A percentile compares a stretch with the other conserved stretches of the same genome.
Conservation (phyloP, 2,888 invertebrate species). For the Tricholauxania praeusta region DNA sequence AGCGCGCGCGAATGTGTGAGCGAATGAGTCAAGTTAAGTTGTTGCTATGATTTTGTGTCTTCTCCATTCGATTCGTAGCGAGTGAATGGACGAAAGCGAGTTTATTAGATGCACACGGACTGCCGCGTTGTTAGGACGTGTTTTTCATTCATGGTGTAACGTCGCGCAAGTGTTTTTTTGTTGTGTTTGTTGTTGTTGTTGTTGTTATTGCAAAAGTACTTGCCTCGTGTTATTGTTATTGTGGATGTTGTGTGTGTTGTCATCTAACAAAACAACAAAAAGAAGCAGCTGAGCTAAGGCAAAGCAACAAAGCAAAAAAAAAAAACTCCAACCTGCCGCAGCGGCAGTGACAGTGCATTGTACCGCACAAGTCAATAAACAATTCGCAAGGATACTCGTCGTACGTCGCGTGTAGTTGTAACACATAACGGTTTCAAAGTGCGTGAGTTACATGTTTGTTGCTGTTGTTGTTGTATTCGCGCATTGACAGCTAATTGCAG, state of each 20-base stretch:
- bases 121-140: slow-evolving; percentile 68
- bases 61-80: slow-evolving; percentile 44
- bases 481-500: slow-evolving; percentile 42
- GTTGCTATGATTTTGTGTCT: slow-evolving; percentile 1
- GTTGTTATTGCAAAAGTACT: slow-evolving; percentile 26
- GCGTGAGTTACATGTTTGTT: slow-evolving; percentile 35
- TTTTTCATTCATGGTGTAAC: slow-evolving; percentile 46
- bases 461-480: slow-evolving; percentile 27
- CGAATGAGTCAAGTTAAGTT: slow-evolving; percentile 35
- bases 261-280: slow-evolving; percentile 10
- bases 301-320: background rate
- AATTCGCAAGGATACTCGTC: slow-evolving; percentile 7
- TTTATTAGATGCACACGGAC: slow-evolving; percentile 69
- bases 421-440: slow-evolving; percentile 23
- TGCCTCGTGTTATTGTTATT: slow-evolving; percentile 32
- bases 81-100: slow-evolving; percentile 64
- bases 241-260: slow-evolving; percentile 29
- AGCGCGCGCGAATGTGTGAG: slow-evolving; percentile 39
- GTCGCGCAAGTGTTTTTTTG: slow-evolving; percentile 35
- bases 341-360: background rate
- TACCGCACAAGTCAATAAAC: slow-evolving; percentile 13
- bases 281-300: background rate
- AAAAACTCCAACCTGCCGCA: background rate
- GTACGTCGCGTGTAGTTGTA: background rate
- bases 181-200: slow-evolving; percentile 31